Evolutionary conservation across 1,140 invertebrate genomes (phyloP), one percentile per base, ranked within the genome.

Genomic region (Drosophila pandora): DNA sequence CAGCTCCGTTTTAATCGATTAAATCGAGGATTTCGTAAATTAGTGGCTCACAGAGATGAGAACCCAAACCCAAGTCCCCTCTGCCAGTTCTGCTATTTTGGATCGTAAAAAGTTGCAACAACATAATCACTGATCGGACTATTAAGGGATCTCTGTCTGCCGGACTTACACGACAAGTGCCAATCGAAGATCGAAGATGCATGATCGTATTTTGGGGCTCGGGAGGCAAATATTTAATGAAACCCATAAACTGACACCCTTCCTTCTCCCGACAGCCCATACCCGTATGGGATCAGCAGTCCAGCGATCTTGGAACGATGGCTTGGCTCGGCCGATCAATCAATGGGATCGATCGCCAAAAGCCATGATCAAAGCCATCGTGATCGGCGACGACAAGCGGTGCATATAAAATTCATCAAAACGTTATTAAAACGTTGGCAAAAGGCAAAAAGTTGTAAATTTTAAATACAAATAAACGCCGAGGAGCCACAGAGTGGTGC

Each of bases 381-480:
- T 72, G 67, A 79, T 62, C 79, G 50, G 76, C 83, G 83, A 88
- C 83, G 83, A 87, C 83, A 87, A 88, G 83, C 83, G 76, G 57
- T 62, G 83, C 79, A 88, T 88, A 87, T 87, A 76, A 87, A 87
- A 88, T 83, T 88, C 79, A 87, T 83, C 83, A 83, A 87, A 87
- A 88, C 71, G 80, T 87, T 87, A 87, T 87, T 88, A 88, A 87
- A 87, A 87, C 59, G 82, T 82, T 87, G 55, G 49, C 48, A 63
- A 52, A 64, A 82, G 77, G 77, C 70, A 67, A 78, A 65, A 70
- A 79, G 78, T 79, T 87, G 83, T 87, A 87, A 82, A 88, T 88
- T 87, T 87, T 82, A 87, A 87, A 87, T 85, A 87, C 82, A 87
- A 87, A 87, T 79, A 87, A 71, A 68, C 7, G 34, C 68, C 78